A percentile compares a stretch with the other conserved stretches of the same genome.
Evolutionary conservation across 2,113 vertebrate species (phyloP).

Genomic region (Phasianus colchicus): DNA sequence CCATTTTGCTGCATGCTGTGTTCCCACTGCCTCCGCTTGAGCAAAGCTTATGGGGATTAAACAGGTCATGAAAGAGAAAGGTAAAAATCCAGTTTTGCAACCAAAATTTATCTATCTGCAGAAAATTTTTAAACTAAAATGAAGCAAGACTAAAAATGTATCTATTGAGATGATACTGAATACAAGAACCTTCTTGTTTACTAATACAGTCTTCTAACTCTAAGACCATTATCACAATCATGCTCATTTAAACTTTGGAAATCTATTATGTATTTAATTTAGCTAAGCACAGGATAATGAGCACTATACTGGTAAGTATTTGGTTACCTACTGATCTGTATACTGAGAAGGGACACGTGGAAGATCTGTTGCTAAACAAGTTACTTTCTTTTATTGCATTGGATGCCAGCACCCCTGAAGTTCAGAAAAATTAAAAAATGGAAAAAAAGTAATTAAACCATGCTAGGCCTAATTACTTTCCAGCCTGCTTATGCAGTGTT

Average conservation of each 20-base stretch:
- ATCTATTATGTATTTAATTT: background rate
- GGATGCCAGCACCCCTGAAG: slow-evolving; percentile 71
- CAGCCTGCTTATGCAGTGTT: slow-evolving; percentile 19
- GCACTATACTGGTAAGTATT: background rate
- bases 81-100: background rate
- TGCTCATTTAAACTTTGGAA: background rate
- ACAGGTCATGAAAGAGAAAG: background rate
- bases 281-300: background rate
- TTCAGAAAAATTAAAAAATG: slow-evolving; percentile 74
- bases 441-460: slow-evolving; percentile 73
- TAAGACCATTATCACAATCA: background rate
- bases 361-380: slow-evolving; percentile 29
- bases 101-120: background rate
- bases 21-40: background rate
- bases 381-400: background rate
- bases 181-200: background rate
- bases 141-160: background rate
- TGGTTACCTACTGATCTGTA: slow-evolving; percentile 36
- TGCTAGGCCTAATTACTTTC: slow-evolving; percentile 68
- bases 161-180: background rate
- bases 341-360: background rate
- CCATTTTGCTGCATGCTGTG: background rate
- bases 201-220: background rate
- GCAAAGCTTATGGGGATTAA: background rate
- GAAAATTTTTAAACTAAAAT: background rate